Percentiles rank a stretch among this genome's conserved stretches.
These are phyloP conservation scores for Prochilodus magdalenae DNA, from an alignment of 2,113 vertebrate species.

Conservation along the genomic window DNA sequence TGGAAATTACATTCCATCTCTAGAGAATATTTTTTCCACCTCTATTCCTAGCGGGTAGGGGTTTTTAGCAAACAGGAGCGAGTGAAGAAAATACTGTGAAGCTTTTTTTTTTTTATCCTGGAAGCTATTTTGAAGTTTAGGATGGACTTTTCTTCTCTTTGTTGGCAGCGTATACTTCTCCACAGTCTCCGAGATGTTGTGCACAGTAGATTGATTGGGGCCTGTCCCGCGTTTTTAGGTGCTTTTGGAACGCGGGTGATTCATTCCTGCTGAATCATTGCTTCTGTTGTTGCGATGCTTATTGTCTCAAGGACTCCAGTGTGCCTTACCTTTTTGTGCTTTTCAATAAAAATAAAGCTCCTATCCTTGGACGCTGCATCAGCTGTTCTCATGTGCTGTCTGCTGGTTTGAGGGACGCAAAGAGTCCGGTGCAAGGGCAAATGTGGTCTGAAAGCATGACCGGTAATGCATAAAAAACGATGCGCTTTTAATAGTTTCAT, in stretches of 20 bases:
- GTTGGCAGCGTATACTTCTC: not conserved
- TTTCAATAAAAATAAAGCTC: constrained; percentile 58
- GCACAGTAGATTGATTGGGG: constrained; percentile 67
- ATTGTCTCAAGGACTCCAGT: constrained; percentile 63
- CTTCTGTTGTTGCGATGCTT: constrained; percentile 61
- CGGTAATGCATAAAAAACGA: not conserved
- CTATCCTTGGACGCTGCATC: constrained; percentile 44
- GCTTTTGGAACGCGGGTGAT: constrained; percentile 65
- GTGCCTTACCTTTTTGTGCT: constrained; percentile 45
- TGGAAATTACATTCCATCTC: constrained; percentile 65
- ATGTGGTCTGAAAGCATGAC: constrained; percentile 15
- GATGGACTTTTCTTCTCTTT: not conserved
- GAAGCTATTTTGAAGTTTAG: constrained; percentile 2
- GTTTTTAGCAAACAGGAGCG: constrained; percentile 22
- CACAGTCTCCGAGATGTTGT: constrained; percentile 12
- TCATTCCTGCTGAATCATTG: constrained; percentile 75
- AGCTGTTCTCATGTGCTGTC: constrained; percentile 45
- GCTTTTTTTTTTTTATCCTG: not conserved
- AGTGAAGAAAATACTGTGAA: not conserved
- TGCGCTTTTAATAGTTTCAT: not conserved
- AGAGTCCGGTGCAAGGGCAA: not conserved
- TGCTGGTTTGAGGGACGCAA: constrained; percentile 36
- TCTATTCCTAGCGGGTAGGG: not conserved
- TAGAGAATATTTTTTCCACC: constrained; percentile 15
- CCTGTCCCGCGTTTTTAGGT: constrained; percentile 66